Evolutionary conservation across 2,888 invertebrate genomes (phyloP).

Genomic region (Meiosimyza decipiens): DNA sequence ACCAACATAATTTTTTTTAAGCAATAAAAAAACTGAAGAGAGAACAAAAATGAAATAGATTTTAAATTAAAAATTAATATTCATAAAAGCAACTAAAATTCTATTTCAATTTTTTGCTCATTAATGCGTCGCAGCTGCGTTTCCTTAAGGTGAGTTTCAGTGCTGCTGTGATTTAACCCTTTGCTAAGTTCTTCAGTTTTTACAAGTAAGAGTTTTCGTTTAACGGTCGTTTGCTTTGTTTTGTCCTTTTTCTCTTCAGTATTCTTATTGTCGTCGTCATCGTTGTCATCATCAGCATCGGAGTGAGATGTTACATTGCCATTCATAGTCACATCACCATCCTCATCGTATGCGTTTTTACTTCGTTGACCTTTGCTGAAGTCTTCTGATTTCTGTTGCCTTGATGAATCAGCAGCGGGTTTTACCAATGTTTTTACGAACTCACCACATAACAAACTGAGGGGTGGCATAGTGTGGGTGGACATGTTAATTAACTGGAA

Average conservation of each 20-base stretch:
- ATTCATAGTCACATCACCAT: conserved; percentile 47
- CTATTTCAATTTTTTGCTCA: conserved; percentile 48
- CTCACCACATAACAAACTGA: conserved; percentile 60
- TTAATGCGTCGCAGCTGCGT: conserved; percentile 50
- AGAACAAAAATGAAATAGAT: background rate
- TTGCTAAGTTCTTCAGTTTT: conserved; percentile 42
- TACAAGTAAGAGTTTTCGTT: conserved; percentile 52
- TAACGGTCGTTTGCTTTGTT: background rate
- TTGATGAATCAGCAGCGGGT: conserved; percentile 44
- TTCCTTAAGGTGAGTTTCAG: conserved; percentile 43
- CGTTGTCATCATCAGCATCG: conserved; percentile 46
- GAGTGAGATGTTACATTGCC: conserved; percentile 31
- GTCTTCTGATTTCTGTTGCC: conserved; percentile 12
- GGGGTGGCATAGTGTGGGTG: conserved; percentile 65
- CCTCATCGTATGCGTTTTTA: conserved; percentile 42
- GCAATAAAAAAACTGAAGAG: background rate
- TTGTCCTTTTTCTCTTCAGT: background rate
- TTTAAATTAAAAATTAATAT: conserved; percentile 6
- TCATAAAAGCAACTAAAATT: conserved; percentile 48
- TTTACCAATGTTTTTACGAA: conserved; percentile 59
- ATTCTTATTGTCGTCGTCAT: conserved; percentile 42
- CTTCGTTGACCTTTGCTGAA: conserved; percentile 20
- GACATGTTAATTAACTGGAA: conserved; percentile 64
- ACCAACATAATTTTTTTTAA: no score
- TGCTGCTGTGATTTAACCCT: conserved; percentile 18